These are phyloP conservation scores for Ispidina lecontei DNA, from an alignment of 2,797 vertebrate species.

Conservation along the genomic window DNA sequence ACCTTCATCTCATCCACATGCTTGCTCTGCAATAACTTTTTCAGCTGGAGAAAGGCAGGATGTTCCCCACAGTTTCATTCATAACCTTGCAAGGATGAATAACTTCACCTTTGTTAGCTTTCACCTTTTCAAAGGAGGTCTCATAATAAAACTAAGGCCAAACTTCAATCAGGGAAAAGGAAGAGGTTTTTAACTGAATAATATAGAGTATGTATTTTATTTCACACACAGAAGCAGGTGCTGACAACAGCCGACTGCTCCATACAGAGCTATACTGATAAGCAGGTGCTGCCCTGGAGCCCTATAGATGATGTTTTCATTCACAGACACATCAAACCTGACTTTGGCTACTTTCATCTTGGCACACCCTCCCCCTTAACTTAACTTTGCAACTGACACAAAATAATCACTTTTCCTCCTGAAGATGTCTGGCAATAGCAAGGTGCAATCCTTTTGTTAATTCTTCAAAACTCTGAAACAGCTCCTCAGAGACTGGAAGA, in stretches of 20 bases:
- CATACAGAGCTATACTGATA: neutral
- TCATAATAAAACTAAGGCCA: neutral
- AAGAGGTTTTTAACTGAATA: neutral
- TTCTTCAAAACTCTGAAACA: neutral
- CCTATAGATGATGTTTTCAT: neutral
- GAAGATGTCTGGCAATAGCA: neutral
- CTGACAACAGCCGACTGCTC: neutral
- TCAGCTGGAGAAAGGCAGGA: neutral
- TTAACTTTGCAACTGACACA: neutral
- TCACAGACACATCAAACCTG: neutral
- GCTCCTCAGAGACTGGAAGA: neutral
- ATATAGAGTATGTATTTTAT: neutral
- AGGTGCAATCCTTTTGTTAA: neutral
- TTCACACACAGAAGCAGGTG: neutral
- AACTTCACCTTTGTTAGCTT: neutral
- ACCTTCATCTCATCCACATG: neutral
- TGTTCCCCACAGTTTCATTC: neutral
- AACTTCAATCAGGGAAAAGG: neutral
- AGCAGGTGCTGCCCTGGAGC: neutral
- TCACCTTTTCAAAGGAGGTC: neutral
- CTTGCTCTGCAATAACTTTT: neutral
- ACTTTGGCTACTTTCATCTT: neutral
- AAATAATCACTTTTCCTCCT: neutral
- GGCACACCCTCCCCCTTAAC: neutral
- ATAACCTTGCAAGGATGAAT: neutral